Base-by-base conservation (phyloP, 2,113 vertebrate genomes). In the Anseranas semipalmata region DNA sequence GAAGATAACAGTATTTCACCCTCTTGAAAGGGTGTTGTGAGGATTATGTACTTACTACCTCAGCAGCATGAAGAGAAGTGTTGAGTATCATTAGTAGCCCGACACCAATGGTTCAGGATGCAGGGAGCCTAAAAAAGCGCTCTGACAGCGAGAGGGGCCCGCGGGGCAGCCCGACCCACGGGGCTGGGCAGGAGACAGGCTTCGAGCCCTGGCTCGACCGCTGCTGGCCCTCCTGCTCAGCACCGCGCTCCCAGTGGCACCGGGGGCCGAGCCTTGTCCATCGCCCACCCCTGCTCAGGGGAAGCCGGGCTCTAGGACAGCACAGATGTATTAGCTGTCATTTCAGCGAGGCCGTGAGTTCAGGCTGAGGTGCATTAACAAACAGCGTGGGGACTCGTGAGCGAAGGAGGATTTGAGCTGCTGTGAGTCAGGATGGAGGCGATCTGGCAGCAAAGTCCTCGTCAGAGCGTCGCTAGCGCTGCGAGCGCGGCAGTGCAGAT, bases 311-410 rank as follows among this genome's bases (percentile, higher is more conserved):
- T 21, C 21, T 10, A 21, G 74, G 45, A 39, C 20, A 72, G n/a
- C 37, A 41, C 15, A 30, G 46, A n/a, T 0, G 5, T 8, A 2
- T n/a, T 24, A 9, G 35, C n/a, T 14, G 28, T 2, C 2, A 72
- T 32, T 22, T 27, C 3, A 5, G 32, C 20, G 24, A 71, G 56
- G 50, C 35, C 37, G 9, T 2, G 3, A 52, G n/a, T 67, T 86
- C 43, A 24, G 65, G 17, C 0, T 0, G 4, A 56, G 68, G 43
- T 37, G 13, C 32, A 12, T 12, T 2, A n/a, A 16, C 37, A 56
- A 27, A 3, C 0, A 1, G 52, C 4, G 32, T 0, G 1, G 74
- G 60, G 67, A n/a, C 27, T n/a, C 0, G 1, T 10, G 45, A 48
- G 50, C 2, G 4, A 80, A 43, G 50, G 56, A n/a, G 63, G n/a